Base-by-base conservation (phyloP, 1,140 invertebrate genomes). In the Drosophila murphyi region DNA sequence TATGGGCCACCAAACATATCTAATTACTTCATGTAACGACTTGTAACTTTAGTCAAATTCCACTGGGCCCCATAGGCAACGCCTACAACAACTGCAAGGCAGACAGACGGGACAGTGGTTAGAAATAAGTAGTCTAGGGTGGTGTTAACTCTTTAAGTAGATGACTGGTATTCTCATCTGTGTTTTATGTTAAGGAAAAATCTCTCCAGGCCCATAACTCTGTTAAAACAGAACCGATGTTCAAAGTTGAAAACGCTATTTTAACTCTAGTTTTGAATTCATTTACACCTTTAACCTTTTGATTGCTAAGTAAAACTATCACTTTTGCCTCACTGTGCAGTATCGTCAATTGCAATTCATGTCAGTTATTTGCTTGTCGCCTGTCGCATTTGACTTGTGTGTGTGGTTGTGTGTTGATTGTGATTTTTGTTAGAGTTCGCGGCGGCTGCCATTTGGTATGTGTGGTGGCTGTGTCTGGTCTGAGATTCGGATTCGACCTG, bases 21-120 rank as follows among this genome's bases (percentile, higher is more conserved):
- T 83, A 83, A 87, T 87, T 87, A 87, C 83, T 63, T 72, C 50
- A 78, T 75, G 76, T 86, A 80, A 64, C 71, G 47, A 82, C 55
- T 71, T 52, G 10, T 65, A 10, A 71, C 60, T 73, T 60, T 41
- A 55, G 47, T 54, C 61, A 64, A 72, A 72, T 65, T 65, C 41
- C 73, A 57, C 10, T 45, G 29, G 34, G 68, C 73, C 68, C 73
- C 60, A 57, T 12, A 34, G 67, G 60, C 69, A 61, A 76, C 76
- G 80, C 82, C 83, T 56, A 82, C 83, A 48, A 43, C 20, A 20
- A 82, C 54, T 34, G 28, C 63, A 50, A 48, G 8, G 7, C 70
- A 52, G 43, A 52, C 3, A 4, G 35, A n/a, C n/a, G 32, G 32
- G 54, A 65, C 65, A 47, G 57, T 80, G 77, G 50, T 6, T 31